A percentile compares a stretch with the other conserved stretches of the same genome.
Conservation (phyloP, 2,888 invertebrate species). For the Diadegma fenestrale region DNA sequence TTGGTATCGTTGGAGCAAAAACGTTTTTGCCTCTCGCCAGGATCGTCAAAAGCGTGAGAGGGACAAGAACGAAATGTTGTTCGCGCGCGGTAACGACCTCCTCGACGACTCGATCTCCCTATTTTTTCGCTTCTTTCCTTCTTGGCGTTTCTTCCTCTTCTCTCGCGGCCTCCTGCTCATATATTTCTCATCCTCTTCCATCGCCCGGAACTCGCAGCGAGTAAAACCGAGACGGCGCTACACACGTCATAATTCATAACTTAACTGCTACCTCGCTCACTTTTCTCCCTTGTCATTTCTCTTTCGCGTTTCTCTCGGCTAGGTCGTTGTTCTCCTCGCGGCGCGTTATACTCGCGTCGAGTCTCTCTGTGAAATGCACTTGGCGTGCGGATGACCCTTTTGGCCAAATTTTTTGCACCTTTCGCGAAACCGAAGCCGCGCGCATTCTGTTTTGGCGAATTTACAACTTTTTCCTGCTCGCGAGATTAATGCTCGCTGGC, state of each 20-base stretch:
- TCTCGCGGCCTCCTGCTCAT: neutral
- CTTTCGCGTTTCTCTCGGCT: slow-evolving; percentile 67
- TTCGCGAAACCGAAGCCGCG: slow-evolving; percentile 10
- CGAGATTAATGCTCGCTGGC: neutral
- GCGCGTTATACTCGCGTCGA: neutral
- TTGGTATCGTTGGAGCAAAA: slow-evolving; percentile 75
- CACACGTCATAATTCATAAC: slow-evolving; percentile 83
- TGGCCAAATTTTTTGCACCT: neutral
- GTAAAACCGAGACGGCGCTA: slow-evolving; percentile 56
- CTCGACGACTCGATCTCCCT: slow-evolving; percentile 77
- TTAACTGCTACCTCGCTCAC: slow-evolving; percentile 80
- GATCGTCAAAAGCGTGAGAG: slow-evolving; percentile 57
- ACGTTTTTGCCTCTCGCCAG: slow-evolving; percentile 76
- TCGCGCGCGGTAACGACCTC: slow-evolving; percentile 79
- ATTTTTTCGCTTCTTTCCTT: slow-evolving; percentile 19
- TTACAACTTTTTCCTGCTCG: neutral
- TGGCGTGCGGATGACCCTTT: slow-evolving; percentile 29
- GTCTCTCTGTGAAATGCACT: neutral
- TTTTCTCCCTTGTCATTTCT: slow-evolving; percentile 67
- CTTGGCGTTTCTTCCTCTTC: slow-evolving; percentile 46
- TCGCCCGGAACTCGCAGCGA: neutral
- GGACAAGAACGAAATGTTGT: slow-evolving; percentile 63
- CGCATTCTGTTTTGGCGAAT: neutral
- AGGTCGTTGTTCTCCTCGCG: slow-evolving; percentile 3
- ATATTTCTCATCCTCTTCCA: slow-evolving; percentile 72